Conservation (phyloP, 2,888 invertebrate species). For the Cetonia aurata region DNA sequence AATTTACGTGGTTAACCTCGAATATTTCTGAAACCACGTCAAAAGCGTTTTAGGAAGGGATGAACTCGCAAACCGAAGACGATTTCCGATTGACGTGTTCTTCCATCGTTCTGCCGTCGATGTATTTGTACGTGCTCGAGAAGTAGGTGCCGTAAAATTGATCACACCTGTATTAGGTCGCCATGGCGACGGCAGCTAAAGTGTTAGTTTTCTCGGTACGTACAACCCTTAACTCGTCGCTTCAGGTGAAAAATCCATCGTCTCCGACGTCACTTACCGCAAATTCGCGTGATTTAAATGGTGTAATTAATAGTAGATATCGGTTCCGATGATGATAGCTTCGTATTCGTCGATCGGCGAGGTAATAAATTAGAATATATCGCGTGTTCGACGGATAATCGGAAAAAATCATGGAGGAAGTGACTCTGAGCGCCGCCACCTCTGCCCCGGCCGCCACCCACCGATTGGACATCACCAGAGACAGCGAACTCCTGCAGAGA, state of each 20-base stretch:
- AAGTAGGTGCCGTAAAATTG: conserved; percentile 51
- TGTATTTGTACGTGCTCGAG: conserved; percentile 18
- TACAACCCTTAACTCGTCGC: conserved; percentile 30
- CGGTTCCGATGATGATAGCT: not conserved
- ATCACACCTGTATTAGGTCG: conserved; percentile 51
- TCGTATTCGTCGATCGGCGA: not conserved
- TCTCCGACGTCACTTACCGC: too few species aligned
- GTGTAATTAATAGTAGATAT: conserved; percentile 15
- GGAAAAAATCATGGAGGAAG: conserved; percentile 30
- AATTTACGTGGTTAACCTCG: too few species aligned
- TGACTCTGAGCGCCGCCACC: conserved; percentile 44
- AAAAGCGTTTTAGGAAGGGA: too few species aligned
- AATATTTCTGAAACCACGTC: too few species aligned
- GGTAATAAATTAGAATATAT: conserved; percentile 25
- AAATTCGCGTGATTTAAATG: conserved; percentile 16
- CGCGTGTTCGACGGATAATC: conserved; percentile 11
- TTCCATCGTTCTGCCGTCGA: not conserved
- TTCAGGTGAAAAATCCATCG: conserved; percentile 9
- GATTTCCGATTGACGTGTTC: conserved; percentile 16
- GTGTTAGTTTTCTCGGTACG: conserved; percentile 45
- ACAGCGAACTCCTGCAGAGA: conserved; percentile 83
- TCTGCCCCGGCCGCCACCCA: conserved; percentile 39
- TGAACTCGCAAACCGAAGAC: conserved; percentile 7
- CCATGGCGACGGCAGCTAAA: conserved; percentile 49
- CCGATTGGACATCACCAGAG: conserved; percentile 70